Conservation (phyloP, 2,888 invertebrate genomes). For the Papilio demoleus region DNA sequence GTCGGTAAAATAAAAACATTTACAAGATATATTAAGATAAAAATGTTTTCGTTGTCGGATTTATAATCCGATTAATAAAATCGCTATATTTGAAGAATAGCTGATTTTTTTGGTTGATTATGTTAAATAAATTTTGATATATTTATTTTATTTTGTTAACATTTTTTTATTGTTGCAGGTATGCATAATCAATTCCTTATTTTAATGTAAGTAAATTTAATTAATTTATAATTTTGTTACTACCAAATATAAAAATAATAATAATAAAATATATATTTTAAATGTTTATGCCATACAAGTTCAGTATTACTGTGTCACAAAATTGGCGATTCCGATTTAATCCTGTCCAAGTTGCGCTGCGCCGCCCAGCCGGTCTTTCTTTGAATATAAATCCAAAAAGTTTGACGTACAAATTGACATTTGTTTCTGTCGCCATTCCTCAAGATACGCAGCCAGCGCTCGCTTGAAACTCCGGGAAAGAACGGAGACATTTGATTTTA, state of each 20-base stretch:
- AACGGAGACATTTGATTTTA: slow-evolving; percentile 82
- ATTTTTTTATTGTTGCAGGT: slow-evolving; percentile 49
- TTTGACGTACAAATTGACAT: slow-evolving; percentile 58
- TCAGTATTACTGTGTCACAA: not conserved
- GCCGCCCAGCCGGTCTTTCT: slow-evolving; percentile 1
- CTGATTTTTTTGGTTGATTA: not conserved
- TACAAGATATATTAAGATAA: too few species aligned
- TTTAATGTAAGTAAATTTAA: slow-evolving; percentile 11
- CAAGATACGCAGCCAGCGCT: slow-evolving; percentile 64
- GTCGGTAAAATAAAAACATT: not conserved
- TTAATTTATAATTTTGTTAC: not conserved
- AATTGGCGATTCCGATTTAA: not conserved
- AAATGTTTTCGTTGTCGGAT: not conserved
- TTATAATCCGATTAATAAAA: not conserved
- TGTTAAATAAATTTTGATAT: not conserved
- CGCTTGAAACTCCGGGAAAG: slow-evolving; percentile 67
- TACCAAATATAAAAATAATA: not conserved
- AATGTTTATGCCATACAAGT: not conserved
- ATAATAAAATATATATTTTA: too few species aligned
- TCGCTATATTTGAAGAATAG: not conserved
- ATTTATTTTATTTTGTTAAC: slow-evolving; percentile 27
- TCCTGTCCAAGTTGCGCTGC: slow-evolving; percentile 16
- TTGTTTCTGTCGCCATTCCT: slow-evolving; percentile 66
- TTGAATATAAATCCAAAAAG: slow-evolving; percentile 49
- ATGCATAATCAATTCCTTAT: slow-evolving; percentile 40